Conservation (phyloP, 1,140 invertebrate genomes). For the Cheumatopsyche charites region DNA sequence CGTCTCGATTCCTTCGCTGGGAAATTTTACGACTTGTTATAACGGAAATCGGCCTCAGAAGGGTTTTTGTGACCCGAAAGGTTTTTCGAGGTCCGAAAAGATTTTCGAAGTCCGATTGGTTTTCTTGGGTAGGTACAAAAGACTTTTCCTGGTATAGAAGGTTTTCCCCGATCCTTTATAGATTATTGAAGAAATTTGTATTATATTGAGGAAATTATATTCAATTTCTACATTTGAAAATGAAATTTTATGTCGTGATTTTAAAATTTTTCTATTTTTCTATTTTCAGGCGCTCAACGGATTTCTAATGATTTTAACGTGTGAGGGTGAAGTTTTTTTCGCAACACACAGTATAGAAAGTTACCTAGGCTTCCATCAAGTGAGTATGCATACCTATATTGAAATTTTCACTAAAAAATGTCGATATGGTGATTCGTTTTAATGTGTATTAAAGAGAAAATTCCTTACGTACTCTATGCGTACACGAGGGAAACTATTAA, state of each 20-base stretch:
- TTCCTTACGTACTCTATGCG: no score
- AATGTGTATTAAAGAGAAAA: no score
- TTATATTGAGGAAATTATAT: no score
- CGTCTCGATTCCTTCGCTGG: not conserved
- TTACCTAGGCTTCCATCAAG: constrained; percentile 99
- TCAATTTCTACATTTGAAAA: not conserved
- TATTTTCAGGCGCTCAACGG: constrained; percentile 94
- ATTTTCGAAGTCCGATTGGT: not conserved
- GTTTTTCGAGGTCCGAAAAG: not conserved
- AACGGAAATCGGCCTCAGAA: not conserved
- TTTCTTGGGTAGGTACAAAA: not conserved
- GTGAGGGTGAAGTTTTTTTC: constrained; percentile 99
- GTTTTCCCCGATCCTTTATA: no score
- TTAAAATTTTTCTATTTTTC: constrained; percentile 36
- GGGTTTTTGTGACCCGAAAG: constrained; percentile 13
- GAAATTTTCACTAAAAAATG: no score
- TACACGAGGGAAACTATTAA: no score
- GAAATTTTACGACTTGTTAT: not conserved
- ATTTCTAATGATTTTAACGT: constrained; percentile 97
- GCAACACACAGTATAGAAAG: constrained; percentile 99
- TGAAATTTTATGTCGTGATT: no score
- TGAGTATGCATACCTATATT: no score
- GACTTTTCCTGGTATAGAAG: no score
- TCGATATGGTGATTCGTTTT: no score
- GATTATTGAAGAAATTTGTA: no score